Conservation (phyloP, 2,113 vertebrate species). For the Crypturellus undulatus region DNA sequence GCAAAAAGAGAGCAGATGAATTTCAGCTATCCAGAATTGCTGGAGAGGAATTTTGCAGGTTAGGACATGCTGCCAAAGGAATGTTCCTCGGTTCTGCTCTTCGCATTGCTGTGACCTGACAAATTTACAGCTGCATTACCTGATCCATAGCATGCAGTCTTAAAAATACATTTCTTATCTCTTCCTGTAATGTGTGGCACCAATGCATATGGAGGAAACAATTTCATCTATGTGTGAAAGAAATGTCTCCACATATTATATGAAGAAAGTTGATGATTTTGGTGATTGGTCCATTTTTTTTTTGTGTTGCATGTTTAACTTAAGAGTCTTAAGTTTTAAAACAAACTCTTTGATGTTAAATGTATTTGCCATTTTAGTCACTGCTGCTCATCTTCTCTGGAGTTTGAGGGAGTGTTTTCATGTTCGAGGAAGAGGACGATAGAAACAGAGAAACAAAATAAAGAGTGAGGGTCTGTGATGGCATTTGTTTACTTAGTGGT, state of each 20-base stretch:
- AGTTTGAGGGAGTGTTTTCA: not conserved
- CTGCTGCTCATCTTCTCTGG: not conserved
- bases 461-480: not conserved
- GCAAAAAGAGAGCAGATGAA: constrained; percentile 37
- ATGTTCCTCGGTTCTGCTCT: constrained; percentile 37
- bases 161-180: not conserved
- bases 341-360: not conserved
- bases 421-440: not conserved
- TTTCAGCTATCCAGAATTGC: constrained; percentile 36
- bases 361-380: not conserved
- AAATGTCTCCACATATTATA: not conserved
- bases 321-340: not conserved
- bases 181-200: not conserved
- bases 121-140: not conserved
- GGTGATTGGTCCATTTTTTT: not conserved
- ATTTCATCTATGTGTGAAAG: not conserved
- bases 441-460: not conserved
- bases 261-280: not conserved
- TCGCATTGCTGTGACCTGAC: not conserved
- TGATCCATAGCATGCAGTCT: not conserved
- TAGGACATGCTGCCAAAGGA: constrained; percentile 59
- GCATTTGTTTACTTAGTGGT: not conserved
- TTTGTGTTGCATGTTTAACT: not conserved
- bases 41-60: constrained; percentile 67
- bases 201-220: not conserved